Percentiles rank a stretch among this genome's conserved stretches.
Evolutionary conservation across 2,888 invertebrate species (phyloP).

Genomic region (Cheilosia urbana): DNA sequence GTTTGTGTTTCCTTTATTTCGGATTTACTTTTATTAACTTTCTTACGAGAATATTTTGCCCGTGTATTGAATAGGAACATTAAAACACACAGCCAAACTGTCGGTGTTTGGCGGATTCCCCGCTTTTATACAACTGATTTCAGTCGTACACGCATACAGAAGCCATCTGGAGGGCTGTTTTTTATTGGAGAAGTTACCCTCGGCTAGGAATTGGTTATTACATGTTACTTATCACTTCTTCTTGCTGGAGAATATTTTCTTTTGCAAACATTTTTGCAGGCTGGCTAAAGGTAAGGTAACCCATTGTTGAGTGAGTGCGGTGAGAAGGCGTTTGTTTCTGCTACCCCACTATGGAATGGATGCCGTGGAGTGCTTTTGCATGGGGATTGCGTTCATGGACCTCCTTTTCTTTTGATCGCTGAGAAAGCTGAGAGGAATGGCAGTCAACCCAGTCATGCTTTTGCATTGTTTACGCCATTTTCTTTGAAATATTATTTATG

Average conservation of each 20-base stretch:
- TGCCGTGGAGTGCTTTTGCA: neutral
- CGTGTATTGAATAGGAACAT: neutral
- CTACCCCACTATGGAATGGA: neutral
- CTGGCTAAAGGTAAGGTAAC: neutral
- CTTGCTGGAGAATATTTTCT: conserved; percentile 8
- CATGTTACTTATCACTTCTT: conserved; percentile 21
- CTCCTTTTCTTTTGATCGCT: conserved; percentile 13
- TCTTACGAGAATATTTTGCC: conserved; percentile 13
- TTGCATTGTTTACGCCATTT: conserved; percentile 59
- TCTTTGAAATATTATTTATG: conserved; percentile 13
- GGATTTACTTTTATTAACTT: conserved; percentile 17
- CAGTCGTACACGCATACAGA: neutral
- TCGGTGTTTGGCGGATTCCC: neutral
- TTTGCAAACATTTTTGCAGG: conserved; percentile 12
- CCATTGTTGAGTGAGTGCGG: conserved; percentile 9
- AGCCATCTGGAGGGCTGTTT: neutral
- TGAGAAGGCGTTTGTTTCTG: conserved; percentile 14
- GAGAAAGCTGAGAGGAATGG: neutral
- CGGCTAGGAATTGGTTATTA: neutral
- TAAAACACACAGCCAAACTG: neutral
- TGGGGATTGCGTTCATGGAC: conserved; percentile 14
- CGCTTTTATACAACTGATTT: neutral
- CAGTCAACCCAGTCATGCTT: conserved; percentile 24
- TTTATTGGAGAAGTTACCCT: neutral
- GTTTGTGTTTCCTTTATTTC: conserved; percentile 3